These are phyloP conservation scores for Clupea harengus DNA, from an alignment of 2,113 vertebrate species.

Conservation along the genomic window DNA sequence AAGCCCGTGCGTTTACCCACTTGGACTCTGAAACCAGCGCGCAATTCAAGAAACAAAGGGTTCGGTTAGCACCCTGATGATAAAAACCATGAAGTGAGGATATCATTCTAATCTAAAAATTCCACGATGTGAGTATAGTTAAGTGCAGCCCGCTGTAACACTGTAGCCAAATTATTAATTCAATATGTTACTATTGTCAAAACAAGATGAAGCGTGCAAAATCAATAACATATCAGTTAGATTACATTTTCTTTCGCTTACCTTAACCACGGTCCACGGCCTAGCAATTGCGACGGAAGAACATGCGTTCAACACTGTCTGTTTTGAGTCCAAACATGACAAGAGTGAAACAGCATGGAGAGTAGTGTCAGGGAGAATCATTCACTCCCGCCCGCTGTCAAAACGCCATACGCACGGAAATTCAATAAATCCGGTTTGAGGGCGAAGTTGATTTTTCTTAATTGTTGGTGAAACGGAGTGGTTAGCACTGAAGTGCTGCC, in stretches of 20 bases:
- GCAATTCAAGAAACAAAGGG: constrained; percentile 10
- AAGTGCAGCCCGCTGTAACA: neutral
- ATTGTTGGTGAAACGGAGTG: neutral
- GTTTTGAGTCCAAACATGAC: neutral
- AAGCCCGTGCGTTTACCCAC: neutral
- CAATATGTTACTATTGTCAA: neutral
- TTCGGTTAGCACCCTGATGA: neutral
- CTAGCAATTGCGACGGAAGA: neutral
- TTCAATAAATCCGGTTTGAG: neutral
- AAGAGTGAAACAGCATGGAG: constrained; percentile 10
- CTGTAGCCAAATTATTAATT: neutral
- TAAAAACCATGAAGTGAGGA: neutral
- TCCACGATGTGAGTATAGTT: neutral
- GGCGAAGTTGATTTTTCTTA: neutral
- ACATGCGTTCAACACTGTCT: neutral
- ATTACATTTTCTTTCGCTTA: neutral
- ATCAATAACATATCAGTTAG: neutral
- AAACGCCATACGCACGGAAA: constrained; percentile 9
- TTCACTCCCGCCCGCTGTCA: neutral
- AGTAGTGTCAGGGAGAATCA: neutral
- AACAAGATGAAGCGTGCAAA: neutral
- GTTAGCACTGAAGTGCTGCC: neutral
- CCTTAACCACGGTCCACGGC: neutral
- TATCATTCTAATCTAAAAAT: neutral
- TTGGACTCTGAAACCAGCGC: constrained; percentile 12